These are phyloP conservation scores for Brachionus koreanus DNA, from an alignment of 1,140 invertebrate species.

Conservation along the genomic window DNA sequence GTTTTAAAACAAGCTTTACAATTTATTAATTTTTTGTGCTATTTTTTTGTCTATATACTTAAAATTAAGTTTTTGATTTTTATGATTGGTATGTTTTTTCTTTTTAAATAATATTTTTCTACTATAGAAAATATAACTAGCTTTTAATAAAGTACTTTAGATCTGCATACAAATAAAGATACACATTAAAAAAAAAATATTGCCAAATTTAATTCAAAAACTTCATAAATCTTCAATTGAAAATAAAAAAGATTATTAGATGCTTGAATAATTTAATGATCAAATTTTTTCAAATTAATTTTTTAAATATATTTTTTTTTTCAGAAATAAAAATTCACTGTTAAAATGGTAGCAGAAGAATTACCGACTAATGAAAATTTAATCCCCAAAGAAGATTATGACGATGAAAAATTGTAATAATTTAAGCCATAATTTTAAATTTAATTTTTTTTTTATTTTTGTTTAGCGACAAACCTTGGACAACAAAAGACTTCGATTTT, in stretches of 20 bases:
- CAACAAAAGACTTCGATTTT: conserved; percentile 85
- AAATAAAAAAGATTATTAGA: not conserved
- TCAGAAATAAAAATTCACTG: not conserved
- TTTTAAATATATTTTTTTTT: no score
- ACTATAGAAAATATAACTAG: no score
- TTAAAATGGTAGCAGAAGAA: not conserved
- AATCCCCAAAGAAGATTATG: not conserved
- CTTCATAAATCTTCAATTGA: no score
- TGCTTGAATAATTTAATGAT: not conserved
- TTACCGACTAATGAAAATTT: not conserved
- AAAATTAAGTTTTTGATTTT: no score
- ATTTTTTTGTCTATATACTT: conserved; percentile 1
- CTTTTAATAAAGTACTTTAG: no score
- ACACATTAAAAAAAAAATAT: no score
- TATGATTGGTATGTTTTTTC: no score
- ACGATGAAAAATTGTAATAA: conserved; percentile 23
- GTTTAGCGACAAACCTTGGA: not conserved
- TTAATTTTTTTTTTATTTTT: not conserved
- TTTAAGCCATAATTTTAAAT: not conserved
- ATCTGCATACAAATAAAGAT: no score
- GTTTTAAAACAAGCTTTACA: conserved; percentile 18
- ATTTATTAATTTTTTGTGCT: not conserved
- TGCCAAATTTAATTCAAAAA: no score
- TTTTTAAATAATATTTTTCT: no score
- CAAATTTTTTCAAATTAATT: not conserved